Base-by-base conservation (phyloP, 2,797 vertebrate species). In the Todus mexicanus region DNA sequence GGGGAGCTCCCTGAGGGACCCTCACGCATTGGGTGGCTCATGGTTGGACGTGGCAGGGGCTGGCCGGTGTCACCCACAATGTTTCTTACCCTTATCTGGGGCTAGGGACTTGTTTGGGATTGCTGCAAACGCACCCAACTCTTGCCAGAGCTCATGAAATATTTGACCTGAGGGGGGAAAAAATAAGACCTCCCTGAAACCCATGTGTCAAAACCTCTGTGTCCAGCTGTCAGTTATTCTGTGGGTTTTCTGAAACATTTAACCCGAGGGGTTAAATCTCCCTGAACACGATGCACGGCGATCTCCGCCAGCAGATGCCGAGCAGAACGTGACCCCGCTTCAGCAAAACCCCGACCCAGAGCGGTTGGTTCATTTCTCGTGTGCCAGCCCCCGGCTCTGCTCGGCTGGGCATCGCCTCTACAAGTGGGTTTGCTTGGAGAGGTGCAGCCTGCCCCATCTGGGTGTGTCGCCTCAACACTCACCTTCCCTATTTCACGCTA, bases 241-340 rank as follows among this genome's bases (percentile, higher is more conserved):
- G 43, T 21, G n/a, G 68, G 8, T 70, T 84, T 59, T 59, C 31
- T 51, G 68, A 79, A 72, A 40, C 63, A 16, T 42, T 79, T 70
- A 73, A 70, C 77, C 77, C 1, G 40, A 45, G 51, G 77, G 89
- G 57, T 35, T 26, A 72, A 71, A 19, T 14, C 65, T 73, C 69
- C 40, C 2, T 17, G 56, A 2, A 18, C 87, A 16, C 0, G 1
- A 22, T 6, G 53, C 42, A 0, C 9, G 0, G 5, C 3, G 1
- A 18, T 60, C 42, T 63, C 45, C 5, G 2, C 0, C 6, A 73
- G 73, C 83, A 45, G 84, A 15, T 11, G 50, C 69, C 1, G 1
- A 40, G 70, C 22, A n/a, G 65, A 63, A 1, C 3, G 3, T 38
- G 54, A 29, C 47, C 75, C 1, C 1, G 37, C 38, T 40, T 5